Conservation (phyloP, 1,140 invertebrate species). For the Euura lappo region DNA sequence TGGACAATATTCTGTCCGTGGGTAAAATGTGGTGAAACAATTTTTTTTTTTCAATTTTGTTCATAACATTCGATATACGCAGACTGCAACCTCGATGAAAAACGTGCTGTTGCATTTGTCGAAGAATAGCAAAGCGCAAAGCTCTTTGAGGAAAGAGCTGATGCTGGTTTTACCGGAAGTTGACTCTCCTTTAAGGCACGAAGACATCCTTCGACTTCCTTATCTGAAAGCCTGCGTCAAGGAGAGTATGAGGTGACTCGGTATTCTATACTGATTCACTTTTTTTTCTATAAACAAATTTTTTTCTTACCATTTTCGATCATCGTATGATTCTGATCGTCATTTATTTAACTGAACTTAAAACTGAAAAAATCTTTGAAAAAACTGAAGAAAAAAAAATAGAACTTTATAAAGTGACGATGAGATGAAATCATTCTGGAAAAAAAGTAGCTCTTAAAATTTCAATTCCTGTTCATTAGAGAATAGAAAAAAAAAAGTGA, state of each 20-base stretch:
- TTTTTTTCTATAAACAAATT: too few species aligned
- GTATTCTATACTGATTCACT: not conserved
- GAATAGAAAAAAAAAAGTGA: too few species aligned
- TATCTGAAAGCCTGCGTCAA: constrained; percentile 73
- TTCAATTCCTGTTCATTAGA: too few species aligned
- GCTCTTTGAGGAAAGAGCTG: constrained; percentile 70
- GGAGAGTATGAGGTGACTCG: constrained; percentile 59
- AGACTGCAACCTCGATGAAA: constrained; percentile 46
- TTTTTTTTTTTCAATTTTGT: not conserved
- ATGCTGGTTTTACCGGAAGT: constrained; percentile 2
- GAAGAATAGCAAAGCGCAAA: constrained; percentile 68
- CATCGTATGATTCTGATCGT: too few species aligned
- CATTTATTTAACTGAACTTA: too few species aligned
- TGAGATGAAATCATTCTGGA: too few species aligned
- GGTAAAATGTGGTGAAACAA: not conserved
- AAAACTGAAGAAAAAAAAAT: too few species aligned
- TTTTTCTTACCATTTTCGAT: too few species aligned
- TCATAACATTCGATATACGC: not conserved
- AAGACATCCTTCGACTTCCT: constrained; percentile 26
- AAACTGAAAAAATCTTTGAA: too few species aligned
- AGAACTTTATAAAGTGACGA: too few species aligned
- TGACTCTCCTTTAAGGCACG: not conserved
- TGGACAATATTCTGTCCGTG: too few species aligned
- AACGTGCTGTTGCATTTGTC: constrained; percentile 68
- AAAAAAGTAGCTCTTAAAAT: too few species aligned